Base-by-base conservation (phyloP, 2,113 vertebrate genomes). In the Oreochromis tanganicae region DNA sequence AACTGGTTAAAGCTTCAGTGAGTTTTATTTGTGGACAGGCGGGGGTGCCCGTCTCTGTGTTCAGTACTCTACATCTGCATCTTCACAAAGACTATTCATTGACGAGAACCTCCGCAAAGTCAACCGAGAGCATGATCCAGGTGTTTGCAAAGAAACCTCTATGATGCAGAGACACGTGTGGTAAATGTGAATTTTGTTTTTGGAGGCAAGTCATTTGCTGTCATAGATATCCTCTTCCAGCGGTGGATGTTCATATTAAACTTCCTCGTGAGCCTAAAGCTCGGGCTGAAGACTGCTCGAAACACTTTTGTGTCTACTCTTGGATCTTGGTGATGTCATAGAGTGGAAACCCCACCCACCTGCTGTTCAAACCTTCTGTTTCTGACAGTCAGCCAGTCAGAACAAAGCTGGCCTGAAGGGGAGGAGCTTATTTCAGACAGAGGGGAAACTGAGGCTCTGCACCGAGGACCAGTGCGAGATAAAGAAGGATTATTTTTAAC, bases 391-490 rank as follows among this genome's bases (percentile, higher is more conserved):
- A 19, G 24, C 71, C 24, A 50, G 4, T 78, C 27, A 78, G 73
- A 52, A 52, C 43, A 78, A 50, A 78, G 16, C 4, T 52, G 27
- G 27, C 6, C 14, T 78, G 8, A 78, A 78, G 0, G 16, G 27
- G 16, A 73, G 21, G 21, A 0, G 41, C 41, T 48, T 27, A 21
- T 48, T 48, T 29, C 68, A 46, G 5, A 46, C 7, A 41, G 27
- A 9, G 9, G 27, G 6, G 19, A 0, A 52, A 9, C 73, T 13
- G 43, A 50, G 71, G 2, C 6, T 29, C 24, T 78, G 24, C 43
- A 78, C 71, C 0, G 4, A 50, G 24, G 17, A 14, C 68, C 24
- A 4, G 0, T 5, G 10, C 10, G 27, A n/a, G 43, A 19, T 2
- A 78, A 78, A 50, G 43, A 13, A 50, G 10, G 73, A 52, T 34